phyloP scores from a whole-genome alignment of 2,888 invertebrate species.

The Yponomeuta sedellus region DNA sequence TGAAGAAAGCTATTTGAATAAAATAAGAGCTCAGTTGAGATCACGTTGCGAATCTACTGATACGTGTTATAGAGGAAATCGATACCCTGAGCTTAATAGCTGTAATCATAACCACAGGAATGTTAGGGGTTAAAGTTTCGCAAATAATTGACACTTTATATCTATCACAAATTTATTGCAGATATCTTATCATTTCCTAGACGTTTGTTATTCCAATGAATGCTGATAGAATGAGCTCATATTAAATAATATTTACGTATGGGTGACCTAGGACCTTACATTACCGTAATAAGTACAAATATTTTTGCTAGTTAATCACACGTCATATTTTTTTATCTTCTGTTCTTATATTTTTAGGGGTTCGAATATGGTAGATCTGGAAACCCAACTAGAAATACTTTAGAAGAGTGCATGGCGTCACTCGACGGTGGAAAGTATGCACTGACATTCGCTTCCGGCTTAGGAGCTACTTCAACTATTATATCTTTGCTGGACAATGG shows the following conservation, averaged over 20 bases:
- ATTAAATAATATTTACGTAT: too few species aligned
- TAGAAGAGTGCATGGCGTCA: conserved; percentile 93
- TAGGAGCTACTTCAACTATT: conserved; percentile 89
- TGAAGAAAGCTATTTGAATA: too few species aligned
- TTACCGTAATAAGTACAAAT: too few species aligned
- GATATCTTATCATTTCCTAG: too few species aligned
- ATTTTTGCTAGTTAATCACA: neutral
- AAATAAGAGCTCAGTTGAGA: neutral
- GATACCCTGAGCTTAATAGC: neutral
- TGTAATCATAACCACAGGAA: neutral
- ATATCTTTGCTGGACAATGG: conserved; percentile 85
- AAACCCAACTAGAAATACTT: conserved; percentile 92
- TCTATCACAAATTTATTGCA: too few species aligned
- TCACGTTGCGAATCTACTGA: neutral
- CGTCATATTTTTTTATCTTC: neutral
- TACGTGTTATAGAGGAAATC: neutral
- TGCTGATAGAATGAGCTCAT: too few species aligned
- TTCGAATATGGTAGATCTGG: conserved; percentile 96
- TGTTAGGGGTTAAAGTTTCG: neutral
- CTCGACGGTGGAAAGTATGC: conserved; percentile 93
- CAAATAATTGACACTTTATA: neutral
- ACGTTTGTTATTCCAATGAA: too few species aligned
- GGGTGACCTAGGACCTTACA: too few species aligned
- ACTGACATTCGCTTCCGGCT: conserved; percentile 90
- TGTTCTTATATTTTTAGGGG: conserved; percentile 69